Base-by-base conservation (phyloP, 1,140 invertebrate genomes). In the Lamellibrachia luymesi region DNA sequence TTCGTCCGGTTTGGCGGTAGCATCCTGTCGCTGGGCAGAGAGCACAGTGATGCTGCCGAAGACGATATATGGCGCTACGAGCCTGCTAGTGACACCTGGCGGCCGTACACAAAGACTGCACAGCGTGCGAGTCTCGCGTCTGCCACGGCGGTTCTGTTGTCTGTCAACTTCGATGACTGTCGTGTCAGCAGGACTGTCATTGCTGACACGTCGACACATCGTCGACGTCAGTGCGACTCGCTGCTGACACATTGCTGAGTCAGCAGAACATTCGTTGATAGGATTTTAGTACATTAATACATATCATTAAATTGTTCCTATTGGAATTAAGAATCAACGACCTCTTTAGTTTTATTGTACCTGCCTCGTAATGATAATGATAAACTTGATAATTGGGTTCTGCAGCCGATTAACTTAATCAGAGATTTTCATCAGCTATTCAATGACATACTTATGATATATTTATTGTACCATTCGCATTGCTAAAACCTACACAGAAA, bases 31-130 rank as follows among this genome's bases (percentile, higher is more conserved):
- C 93, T 96, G 27, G 93, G 93, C 13, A 95, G 96, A 91, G 96
- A 96, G 93, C 95, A 96, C 92, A 95, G 95, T 91, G 95, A 94
- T 49, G 95, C 96, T 22, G 95, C 95, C 8, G 96, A 96, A 93
- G 95, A 96, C 90, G 96, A 96, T 92, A 95, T 96, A 51, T 96
- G 96, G 96, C 92, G 94, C 7, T 96, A 96, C 92, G 94, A 95
- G 52, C 94, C 95, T 2, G 94, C 94, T 90, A 91, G 93, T 1
- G 95, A 96, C 93, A 94, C 94, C 13, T 96, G 95, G 95, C 94
- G 94, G 17, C 95, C 95, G 38, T 95, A 95, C 56, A 94, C 95
- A 8, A 96, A 95, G 94, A 95, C 95, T 50, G 95, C 96, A 6
- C 94, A 95, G 64, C 93, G 95, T 49, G 95, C 95, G 94, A 96